Evolutionary conservation across 1,140 invertebrate species (phyloP), one percentile per base, ranked within the genome.

Genomic region (Carposina sasakii): DNA sequence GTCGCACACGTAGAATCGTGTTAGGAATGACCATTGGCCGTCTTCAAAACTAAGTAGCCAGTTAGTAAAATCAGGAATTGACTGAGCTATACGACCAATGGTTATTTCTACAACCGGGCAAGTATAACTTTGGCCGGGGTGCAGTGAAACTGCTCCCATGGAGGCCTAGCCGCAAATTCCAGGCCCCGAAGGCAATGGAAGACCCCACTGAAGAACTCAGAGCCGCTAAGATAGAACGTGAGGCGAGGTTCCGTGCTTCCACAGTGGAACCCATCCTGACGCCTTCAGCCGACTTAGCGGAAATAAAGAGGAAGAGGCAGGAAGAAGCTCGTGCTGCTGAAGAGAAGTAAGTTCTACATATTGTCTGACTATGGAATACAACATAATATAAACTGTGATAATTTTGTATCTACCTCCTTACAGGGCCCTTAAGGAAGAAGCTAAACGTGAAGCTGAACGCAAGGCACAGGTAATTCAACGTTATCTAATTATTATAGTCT

Each of bases 111-210:
- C n/a, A n/a, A n/a, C n/a, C n/a, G 52, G 48, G 58, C 48, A 16
- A 52, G 42, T 59, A 59, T 77, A 64, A 68, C 60, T 51, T 64
- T 60, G 62, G 67, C 69, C 65, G 67, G 53, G 68, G 65, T 71
- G 66, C 76, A 89, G 87, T 83, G 50, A 86, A 89, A 65, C 81
- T 91, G 76, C 86, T 89, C 39, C 88, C 89, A 37, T 84, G 85
- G 62, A 87, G 90, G 57, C 88, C 90, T 64, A 87, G 88, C 57
- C 85, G 90, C 58, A 89, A 88, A 69, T 91, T 91, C 79, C 87
- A 88, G 71, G 76, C 85, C 39, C 85, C 85, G 26, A 76, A 78
- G 65, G 72, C 73, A 40, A 86, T 86, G 84, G 89, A 88, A 60
- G 88, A 87, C 57, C 86, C 83, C 0, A 68, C 71, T 8, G 70